A percentile compares a stretch with the other conserved stretches of the same genome.
Conservation (phyloP, 2,888 invertebrate species). For the Silvanus unidentatus region DNA sequence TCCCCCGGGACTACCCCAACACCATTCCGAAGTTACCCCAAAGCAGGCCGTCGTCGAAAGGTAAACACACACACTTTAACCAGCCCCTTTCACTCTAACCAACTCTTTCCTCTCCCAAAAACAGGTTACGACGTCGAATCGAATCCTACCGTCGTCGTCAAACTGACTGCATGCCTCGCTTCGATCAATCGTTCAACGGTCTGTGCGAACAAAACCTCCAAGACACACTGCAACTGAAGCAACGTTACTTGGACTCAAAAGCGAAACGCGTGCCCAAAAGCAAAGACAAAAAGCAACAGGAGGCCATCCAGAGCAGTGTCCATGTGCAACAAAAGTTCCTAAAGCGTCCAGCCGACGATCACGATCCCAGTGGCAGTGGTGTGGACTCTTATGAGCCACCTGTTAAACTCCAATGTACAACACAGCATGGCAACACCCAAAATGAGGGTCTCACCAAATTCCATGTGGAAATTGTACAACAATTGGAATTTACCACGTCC, state of each 20-base stretch:
- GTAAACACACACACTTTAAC: conserved; percentile 48
- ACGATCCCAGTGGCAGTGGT: conserved; percentile 46
- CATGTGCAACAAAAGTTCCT: conserved; percentile 85
- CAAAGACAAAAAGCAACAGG: conserved; percentile 61
- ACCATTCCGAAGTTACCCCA: conserved; percentile 68
- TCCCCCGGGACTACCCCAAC: conserved; percentile 58
- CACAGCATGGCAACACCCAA: conserved; percentile 46
- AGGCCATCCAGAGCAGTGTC: conserved; percentile 64
- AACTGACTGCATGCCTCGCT: conserved; percentile 78
- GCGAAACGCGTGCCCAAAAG: conserved; percentile 84
- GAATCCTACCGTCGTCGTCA: conserved; percentile 83
- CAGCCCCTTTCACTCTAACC: neutral
- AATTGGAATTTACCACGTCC: conserved; percentile 82
- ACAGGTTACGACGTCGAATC: conserved; percentile 67
- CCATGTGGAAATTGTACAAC: conserved; percentile 89
- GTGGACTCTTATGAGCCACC: conserved; percentile 63
- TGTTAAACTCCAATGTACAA: conserved; percentile 65
- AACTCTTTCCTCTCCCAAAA: no score
- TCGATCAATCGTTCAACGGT: conserved; percentile 81
- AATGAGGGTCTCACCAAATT: conserved; percentile 64
- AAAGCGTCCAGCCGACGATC: conserved; percentile 66
- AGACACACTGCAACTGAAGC: conserved; percentile 81
- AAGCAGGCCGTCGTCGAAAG: conserved; percentile 80
- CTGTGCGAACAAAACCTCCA: conserved; percentile 86
- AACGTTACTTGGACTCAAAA: conserved; percentile 85